Base-by-base conservation (phyloP, 2,888 invertebrate genomes). In the Automeris io region DNA sequence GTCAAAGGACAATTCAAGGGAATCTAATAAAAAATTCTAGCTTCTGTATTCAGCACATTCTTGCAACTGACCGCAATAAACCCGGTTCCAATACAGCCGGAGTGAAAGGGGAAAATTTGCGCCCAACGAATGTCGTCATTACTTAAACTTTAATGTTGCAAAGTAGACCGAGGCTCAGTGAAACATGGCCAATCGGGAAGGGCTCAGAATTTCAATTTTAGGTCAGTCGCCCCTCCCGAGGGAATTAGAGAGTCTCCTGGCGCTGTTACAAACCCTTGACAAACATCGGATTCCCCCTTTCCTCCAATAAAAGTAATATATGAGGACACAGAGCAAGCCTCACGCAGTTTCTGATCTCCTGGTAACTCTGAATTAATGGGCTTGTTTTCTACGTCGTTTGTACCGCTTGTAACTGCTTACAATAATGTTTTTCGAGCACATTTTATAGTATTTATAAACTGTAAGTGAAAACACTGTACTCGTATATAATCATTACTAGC, bases 171-270 rank as follows among this genome's bases (percentile, higher is more conserved):
- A 32, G 47, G 46, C 40, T 45, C 56, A 48, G 51, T 61, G 56
- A 64, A 65, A 63, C 61, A 70, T 65, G 57, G 58, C 66, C 61
- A 61, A 64, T 64, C 64, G 57, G 54, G 48, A 56, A 54, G 61
- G 61, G 52, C 54, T 60, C 65, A 53, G 60, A 63, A 70, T 71
- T 73, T 70, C 66, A 70, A 70, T 71, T 73, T 69, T 62, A 70
- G 70, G 68, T 70, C 65, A 64, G 57, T 39, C 44, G 45, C 22
- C 50, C 51, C 66, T 57, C 57, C 45, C 41, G 51, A 61, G 57
- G 55, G 67, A 66, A 64, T 70, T 68, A 68, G 61, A 57, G 54
- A 55, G 51, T 45, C 54, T 53, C 8, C 43, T 51, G 56, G 52
- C 49, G 51, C 56, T 57, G 55, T 70, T 62, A 64, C 59, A 54